These are phyloP conservation scores for Philopotamus ludificatus DNA, from an alignment of 1,140 invertebrate species.

Conservation along the genomic window DNA sequence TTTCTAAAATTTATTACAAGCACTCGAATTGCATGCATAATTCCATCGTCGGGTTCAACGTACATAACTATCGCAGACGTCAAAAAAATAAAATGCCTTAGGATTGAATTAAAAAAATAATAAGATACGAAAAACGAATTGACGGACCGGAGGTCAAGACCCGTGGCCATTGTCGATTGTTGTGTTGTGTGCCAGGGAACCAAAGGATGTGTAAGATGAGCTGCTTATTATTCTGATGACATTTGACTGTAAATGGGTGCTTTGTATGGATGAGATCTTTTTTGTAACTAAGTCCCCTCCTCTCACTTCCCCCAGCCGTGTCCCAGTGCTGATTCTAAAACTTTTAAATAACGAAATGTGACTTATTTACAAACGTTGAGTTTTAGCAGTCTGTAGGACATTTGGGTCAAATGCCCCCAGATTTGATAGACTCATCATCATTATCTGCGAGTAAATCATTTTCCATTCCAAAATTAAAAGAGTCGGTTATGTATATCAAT, in stretches of 20 bases:
- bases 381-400: too few relatives aligned
- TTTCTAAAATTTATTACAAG: neutral
- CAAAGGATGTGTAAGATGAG: slow-evolving; percentile 11
- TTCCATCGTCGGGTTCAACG: neutral
- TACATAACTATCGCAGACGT: too few relatives aligned
- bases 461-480: too few relatives aligned
- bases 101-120: too few relatives aligned
- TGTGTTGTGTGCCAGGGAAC: slow-evolving; percentile 9
- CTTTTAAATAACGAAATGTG: too few relatives aligned
- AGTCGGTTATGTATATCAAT: too few relatives aligned
- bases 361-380: too few relatives aligned
- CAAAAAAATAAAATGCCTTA: too few relatives aligned
- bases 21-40: neutral
- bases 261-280: slow-evolving; percentile 17
- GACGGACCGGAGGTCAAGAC: slow-evolving; percentile 13
- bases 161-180: slow-evolving; percentile 20
- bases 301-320: neutral
- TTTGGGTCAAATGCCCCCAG: too few relatives aligned
- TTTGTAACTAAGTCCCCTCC: neutral
- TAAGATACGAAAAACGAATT: neutral
- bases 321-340: neutral
- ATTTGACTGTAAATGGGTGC: slow-evolving; percentile 20
- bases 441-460: too few relatives aligned
- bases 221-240: slow-evolving; percentile 27
- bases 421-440: too few relatives aligned